phyloP scores from a whole-genome alignment of 53 echinoderm and acorn worm genomes.

The Pentamera pediparva region DNA sequence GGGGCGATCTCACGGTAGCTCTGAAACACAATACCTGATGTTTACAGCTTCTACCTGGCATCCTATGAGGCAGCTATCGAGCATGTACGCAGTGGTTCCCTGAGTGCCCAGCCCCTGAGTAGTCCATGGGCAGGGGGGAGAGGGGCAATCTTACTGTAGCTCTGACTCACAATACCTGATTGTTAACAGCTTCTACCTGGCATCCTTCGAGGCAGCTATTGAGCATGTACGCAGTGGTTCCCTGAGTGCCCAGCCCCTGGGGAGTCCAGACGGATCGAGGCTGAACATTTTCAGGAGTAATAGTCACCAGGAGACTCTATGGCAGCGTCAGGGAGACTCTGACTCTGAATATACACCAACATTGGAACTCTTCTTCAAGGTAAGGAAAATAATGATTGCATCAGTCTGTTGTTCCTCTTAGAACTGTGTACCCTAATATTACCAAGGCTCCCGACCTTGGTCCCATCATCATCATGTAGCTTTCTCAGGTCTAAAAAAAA shows the following conservation, averaged over 20 bases:
- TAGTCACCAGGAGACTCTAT: slow-evolving; percentile 55
- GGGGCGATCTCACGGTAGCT: no score
- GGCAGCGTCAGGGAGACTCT: slow-evolving; percentile 62
- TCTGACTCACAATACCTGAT: no score
- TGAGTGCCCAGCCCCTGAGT: slow-evolving; percentile 47
- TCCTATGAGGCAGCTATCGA: slow-evolving; percentile 91
- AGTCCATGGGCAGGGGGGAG: no score
- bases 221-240: slow-evolving; percentile 88
- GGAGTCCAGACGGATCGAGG: slow-evolving; percentile 55
- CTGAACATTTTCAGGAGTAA: slow-evolving; percentile 42
- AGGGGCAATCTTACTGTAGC: no score
- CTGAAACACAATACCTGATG: no score
- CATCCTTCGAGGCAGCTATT: slow-evolving; percentile 89
- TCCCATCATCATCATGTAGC: no score
- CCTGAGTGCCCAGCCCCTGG: slow-evolving; percentile 49
- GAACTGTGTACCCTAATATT: background rate
- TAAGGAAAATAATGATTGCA: no score
- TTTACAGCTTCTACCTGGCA: slow-evolving; percentile 83
- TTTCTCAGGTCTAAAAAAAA: no score
- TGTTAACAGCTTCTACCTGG: slow-evolving; percentile 76
- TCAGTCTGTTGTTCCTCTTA: background rate
- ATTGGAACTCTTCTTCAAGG: slow-evolving; percentile 81
- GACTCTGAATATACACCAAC: slow-evolving; percentile 64
- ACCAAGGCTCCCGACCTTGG: no score
- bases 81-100: slow-evolving; percentile 79